phyloP scores from a whole-genome alignment of 1,140 invertebrate species.

The Drosophila pseudoananassae region DNA sequence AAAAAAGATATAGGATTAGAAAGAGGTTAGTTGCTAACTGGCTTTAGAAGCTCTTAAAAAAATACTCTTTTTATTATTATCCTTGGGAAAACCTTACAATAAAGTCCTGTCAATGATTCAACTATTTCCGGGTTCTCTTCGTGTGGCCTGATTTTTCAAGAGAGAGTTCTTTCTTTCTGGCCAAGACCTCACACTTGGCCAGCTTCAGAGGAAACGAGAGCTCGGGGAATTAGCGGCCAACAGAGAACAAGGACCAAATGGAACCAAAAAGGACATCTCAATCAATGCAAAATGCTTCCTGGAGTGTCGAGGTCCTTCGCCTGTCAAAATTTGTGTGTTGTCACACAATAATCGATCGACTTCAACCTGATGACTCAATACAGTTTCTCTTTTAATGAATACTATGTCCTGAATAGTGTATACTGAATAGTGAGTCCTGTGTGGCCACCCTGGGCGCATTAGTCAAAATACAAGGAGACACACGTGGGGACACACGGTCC shows the following conservation, averaged over 20 bases:
- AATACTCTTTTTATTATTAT: not conserved
- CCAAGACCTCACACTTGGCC: constrained; percentile 8
- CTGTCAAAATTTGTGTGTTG: constrained; percentile 60
- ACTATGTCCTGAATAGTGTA: not conserved
- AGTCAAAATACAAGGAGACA: constrained; percentile 57
- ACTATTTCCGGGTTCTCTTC: constrained; percentile 35
- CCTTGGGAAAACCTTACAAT: not conserved
- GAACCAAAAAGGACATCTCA: constrained; percentile 50
- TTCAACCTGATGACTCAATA: constrained; percentile 66
- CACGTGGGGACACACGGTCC: constrained; percentile 38
- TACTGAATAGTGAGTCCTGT: too few relatives aligned
- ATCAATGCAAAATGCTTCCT: constrained; percentile 69
- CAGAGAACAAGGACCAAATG: not conserved
- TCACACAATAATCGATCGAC: constrained; percentile 34
- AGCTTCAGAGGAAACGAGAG: constrained; percentile 37
- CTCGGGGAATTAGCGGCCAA: constrained; percentile 4
- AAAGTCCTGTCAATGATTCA: constrained; percentile 16
- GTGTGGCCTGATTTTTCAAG: constrained; percentile 22
- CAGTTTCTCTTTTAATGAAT: constrained; percentile 3
- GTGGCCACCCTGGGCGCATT: constrained; percentile 57
- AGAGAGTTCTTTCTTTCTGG: constrained; percentile 12
- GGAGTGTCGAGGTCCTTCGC: constrained; percentile 39
- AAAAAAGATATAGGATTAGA: not conserved
- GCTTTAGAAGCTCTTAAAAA: not conserved
- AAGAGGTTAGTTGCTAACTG: not conserved